Base-by-base conservation (phyloP, 2,797 vertebrate genomes). In the Smutsia temminckii region DNA sequence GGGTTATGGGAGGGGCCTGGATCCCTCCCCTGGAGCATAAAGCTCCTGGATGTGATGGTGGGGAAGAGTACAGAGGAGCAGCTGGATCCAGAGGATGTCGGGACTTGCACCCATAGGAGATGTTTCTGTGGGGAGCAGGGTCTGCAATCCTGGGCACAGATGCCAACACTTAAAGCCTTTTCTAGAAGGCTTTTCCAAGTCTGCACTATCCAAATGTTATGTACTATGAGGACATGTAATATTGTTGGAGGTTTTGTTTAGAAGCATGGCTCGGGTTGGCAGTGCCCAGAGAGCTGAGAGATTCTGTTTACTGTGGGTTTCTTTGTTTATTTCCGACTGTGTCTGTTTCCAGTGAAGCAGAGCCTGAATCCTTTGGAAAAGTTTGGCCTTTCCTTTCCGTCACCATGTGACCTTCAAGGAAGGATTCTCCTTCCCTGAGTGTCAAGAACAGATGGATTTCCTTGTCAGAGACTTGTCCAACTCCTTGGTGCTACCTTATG, bases 391-490 rank as follows among this genome's bases (percentile, higher is more conserved):
- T 95, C 37, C 64, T 88, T 97, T 74, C 78, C 37, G 61, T 59
- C 16, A 32, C 57, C 42, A 63, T 72, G 61, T 55, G 83, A 96
- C 84, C 84, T 97, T 97, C 85, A 95, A 85, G 79, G 93, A 95
- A 96, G 75, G 83, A 96, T 55, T 91, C 55, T 93, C 66, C 64
- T 37, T 81, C 51, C 27, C 53, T 0, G 25, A 84, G 55, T 78
- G 88, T 96, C 91, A 89, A 94, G 94, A 95, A 97, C 95, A 96
- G 79, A 95, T 95, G 74, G 83, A 57, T 94, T 97, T 95, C 91
- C 85, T 97, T 86, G 55, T 66, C 85, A 77, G 89, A 94, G 72
- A 91, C 8, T 21, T 75, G 92, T 87, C 92, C 94, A 96, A 95
- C 59, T 95, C 91, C 55, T 64, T 40, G 55, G 93, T 81, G 95